These are phyloP conservation scores for Drosophila meridionalis DNA, from an alignment of 2,888 invertebrate genomes.

Conservation along the genomic window DNA sequence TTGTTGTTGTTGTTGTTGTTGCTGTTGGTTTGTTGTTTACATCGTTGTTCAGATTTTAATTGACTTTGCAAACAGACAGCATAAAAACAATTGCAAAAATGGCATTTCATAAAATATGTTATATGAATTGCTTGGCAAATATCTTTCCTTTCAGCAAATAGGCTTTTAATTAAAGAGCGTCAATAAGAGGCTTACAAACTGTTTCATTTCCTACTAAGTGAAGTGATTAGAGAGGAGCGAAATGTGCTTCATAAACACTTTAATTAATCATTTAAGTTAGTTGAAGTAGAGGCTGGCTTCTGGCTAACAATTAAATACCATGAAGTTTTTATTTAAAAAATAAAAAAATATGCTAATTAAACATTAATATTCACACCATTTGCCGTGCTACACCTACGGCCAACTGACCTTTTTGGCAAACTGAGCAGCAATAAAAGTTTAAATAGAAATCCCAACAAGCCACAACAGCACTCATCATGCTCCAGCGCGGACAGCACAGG, in stretches of 20 bases:
- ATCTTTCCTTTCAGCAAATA: neutral
- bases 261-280: neutral
- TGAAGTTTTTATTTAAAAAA: neutral
- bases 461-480: constrained; percentile 81
- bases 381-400: constrained; percentile 11
- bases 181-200: neutral
- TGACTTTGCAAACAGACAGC: constrained; percentile 66
- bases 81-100: constrained; percentile 27
- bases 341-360: constrained; percentile 38
- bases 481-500: constrained; percentile 56
- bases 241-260: neutral
- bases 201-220: neutral
- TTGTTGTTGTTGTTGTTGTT: constrained; percentile 27
- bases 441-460: constrained; percentile 81
- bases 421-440: constrained; percentile 80
- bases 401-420: constrained; percentile 56
- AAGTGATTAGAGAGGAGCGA: neutral
- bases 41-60: constrained; percentile 71
- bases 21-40: constrained; percentile 59
- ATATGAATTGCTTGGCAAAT: constrained; percentile 32
- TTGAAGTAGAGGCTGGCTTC: neutral
- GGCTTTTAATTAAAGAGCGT: neutral
- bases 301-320: constrained; percentile 6
- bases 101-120: constrained; percentile 20
- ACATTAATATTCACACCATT: constrained; percentile 67